Evolutionary conservation across 2,888 invertebrate genomes (phyloP).

Genomic region (Pollenia labialis): DNA sequence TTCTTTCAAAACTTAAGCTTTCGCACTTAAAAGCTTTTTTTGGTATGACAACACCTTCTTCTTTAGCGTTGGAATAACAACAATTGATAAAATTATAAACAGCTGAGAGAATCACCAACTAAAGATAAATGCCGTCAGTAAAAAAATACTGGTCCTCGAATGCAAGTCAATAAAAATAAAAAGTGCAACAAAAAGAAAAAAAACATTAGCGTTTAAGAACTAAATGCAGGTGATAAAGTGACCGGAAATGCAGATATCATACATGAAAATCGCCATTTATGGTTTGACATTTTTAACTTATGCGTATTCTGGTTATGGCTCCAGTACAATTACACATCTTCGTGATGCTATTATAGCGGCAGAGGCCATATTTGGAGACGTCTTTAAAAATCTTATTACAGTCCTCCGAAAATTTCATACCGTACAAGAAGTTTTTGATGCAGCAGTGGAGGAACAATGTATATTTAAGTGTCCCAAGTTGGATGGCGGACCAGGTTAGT

Average conservation of each 20-base stretch:
- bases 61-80: not conserved
- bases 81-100: not conserved
- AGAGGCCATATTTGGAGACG: conserved; percentile 91
- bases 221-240: not conserved
- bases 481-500: conserved; percentile 76
- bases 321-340: conserved; percentile 89
- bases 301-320: conserved; percentile 92
- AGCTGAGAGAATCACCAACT: conserved; percentile 1
- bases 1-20: too few relatives aligned
- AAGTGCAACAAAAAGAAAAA: conserved; percentile 1
- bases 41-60: not conserved
- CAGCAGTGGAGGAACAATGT: conserved; percentile 93
- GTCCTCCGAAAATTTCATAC: conserved; percentile 90
- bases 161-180: conserved; percentile 6
- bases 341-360: conserved; percentile 92
- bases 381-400: conserved; percentile 89
- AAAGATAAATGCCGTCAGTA: conserved; percentile 33
- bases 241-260: conserved; percentile 89
- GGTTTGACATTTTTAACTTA: conserved; percentile 90
- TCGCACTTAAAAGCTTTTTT: not conserved
- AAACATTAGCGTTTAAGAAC: not conserved
- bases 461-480: conserved; percentile 88
- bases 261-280: conserved; percentile 90
- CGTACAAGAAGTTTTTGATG: conserved; percentile 92
- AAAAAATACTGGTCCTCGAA: conserved; percentile 31